phyloP scores from a whole-genome alignment of 2,113 vertebrate species.

The Phalacrocorax brasilianus region DNA sequence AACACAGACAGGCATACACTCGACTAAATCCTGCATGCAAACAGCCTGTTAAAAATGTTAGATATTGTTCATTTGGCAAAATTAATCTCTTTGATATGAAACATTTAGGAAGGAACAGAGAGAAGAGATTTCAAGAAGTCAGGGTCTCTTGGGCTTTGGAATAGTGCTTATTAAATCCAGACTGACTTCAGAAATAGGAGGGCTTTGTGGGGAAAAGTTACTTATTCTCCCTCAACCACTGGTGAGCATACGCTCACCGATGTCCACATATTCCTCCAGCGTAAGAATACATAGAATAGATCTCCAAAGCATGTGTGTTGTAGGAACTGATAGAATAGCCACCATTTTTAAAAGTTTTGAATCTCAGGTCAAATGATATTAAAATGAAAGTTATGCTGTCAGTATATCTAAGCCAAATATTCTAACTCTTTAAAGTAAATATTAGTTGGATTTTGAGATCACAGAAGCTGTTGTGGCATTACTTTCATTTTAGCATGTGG shows the following conservation, averaged over 20 bases:
- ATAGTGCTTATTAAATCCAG: not conserved
- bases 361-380: not conserved
- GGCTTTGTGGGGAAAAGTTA: not conserved
- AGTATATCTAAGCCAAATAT: not conserved
- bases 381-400: not conserved
- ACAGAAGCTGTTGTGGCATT: not conserved
- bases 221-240: not conserved
- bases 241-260: not conserved
- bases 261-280: not conserved
- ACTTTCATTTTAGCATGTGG: not conserved
- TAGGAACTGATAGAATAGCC: not conserved
- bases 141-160: not conserved
- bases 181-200: not conserved
- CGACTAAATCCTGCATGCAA: not conserved
- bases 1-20: not conserved
- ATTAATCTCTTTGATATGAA: not conserved
- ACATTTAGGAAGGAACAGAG: not conserved
- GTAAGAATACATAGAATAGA: not conserved
- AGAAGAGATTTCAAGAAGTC: not conserved
- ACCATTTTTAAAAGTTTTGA: not conserved
- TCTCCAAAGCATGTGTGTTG: not conserved
- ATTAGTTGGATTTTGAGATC: not conserved
- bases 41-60: not conserved
- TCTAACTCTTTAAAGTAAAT: not conserved
- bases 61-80: not conserved